phyloP scores from a whole-genome alignment of 2,888 invertebrate genomes.

The Caenorhabditis sinica region DNA sequence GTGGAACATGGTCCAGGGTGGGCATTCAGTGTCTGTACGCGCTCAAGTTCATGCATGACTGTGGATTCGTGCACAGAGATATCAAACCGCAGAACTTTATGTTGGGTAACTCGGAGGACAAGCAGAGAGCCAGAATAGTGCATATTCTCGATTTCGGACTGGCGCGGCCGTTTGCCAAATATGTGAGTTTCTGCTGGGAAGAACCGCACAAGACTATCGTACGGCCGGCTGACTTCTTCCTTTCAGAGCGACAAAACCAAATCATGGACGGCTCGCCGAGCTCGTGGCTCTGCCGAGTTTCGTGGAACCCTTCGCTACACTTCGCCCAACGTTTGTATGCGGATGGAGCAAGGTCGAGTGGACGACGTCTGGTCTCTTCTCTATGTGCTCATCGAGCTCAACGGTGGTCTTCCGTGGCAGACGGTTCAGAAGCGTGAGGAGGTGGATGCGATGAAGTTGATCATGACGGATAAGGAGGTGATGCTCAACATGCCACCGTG shows the following conservation, averaged over 20 bases:
- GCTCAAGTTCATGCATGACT: slow-evolving; percentile 73
- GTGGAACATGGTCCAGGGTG: slow-evolving; percentile 74
- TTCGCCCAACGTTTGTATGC: slow-evolving; percentile 75
- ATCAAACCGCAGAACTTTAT: slow-evolving; percentile 77
- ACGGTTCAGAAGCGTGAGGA: slow-evolving; percentile 66
- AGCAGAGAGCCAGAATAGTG: slow-evolving; percentile 64
- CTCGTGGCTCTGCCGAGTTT: slow-evolving; percentile 78
- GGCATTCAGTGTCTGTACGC: slow-evolving; percentile 76
- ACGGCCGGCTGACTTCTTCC: no score
- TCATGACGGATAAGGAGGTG: slow-evolving; percentile 65
- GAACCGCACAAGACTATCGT: no score
- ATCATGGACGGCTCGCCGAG: slow-evolving; percentile 70
- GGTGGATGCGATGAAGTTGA: slow-evolving; percentile 71
- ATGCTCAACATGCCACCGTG: slow-evolving; percentile 73
- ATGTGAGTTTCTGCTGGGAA: slow-evolving; percentile 24
- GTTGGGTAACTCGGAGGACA: slow-evolving; percentile 74
- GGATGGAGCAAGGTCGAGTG: slow-evolving; percentile 73
- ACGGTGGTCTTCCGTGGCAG: slow-evolving; percentile 85
- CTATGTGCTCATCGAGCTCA: slow-evolving; percentile 85
- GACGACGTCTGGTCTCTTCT: slow-evolving; percentile 70
- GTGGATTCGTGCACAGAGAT: slow-evolving; percentile 73
- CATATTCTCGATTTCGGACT: slow-evolving; percentile 75
- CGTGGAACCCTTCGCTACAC: slow-evolving; percentile 80
- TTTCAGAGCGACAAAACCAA: slow-evolving; percentile 48
- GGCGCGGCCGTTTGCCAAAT: slow-evolving; percentile 64